These are phyloP conservation scores for Sarcophaga variegata DNA, from an alignment of 2,888 invertebrate species.

Conservation along the genomic window DNA sequence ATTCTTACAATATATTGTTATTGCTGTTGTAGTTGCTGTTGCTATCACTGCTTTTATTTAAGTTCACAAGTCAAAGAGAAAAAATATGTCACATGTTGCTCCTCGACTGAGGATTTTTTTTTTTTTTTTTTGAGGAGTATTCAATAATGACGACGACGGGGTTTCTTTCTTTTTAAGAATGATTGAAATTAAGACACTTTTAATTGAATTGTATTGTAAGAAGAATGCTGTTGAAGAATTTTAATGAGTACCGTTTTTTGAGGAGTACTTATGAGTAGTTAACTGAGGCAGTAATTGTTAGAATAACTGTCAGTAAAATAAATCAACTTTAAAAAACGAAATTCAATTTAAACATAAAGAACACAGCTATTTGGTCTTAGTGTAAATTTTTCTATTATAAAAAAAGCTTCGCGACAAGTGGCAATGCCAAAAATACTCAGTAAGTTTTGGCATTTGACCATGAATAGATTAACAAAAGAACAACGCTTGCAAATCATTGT, in stretches of 20 bases:
- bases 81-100: slow-evolving; percentile 57
- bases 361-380: too few species aligned
- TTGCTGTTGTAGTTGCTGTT: slow-evolving; percentile 62
- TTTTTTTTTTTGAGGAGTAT: background rate
- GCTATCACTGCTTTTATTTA: slow-evolving; percentile 29
- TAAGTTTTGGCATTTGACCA: too few species aligned
- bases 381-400: too few species aligned
- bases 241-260: background rate
- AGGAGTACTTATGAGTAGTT: too few species aligned
- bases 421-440: too few species aligned
- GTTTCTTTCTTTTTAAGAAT: background rate
- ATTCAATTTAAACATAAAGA: too few species aligned
- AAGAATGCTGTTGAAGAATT: background rate
- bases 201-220: background rate
- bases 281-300: too few species aligned
- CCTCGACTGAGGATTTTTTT: background rate
- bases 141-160: background rate
- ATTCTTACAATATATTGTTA: slow-evolving; percentile 36
- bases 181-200: background rate
- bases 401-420: too few species aligned
- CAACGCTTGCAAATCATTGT: too few species aligned
- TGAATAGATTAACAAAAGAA: too few species aligned
- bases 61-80: slow-evolving; percentile 3
- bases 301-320: too few species aligned
- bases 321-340: too few species aligned